phyloP scores from a whole-genome alignment of 2,888 invertebrate genomes.

The Pantelozetes paolii region DNA sequence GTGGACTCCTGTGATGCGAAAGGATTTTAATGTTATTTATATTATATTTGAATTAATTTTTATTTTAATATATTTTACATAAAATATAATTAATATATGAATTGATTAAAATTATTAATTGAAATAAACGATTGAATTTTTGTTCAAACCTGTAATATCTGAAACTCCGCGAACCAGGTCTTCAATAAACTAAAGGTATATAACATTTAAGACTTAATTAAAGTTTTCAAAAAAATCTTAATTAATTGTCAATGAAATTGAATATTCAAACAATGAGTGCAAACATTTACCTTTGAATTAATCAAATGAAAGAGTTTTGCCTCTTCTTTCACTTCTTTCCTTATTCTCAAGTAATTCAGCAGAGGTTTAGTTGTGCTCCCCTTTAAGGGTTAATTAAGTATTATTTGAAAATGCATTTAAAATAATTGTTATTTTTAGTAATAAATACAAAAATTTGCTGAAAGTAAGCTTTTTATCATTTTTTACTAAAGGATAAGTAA shows the following conservation, averaged over 20 bases:
- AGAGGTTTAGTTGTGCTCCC: slow-evolving; percentile 40
- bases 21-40: too few species aligned
- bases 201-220: too few species aligned
- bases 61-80: too few species aligned
- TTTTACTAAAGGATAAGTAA: too few species aligned
- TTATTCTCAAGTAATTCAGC: slow-evolving; percentile 28
- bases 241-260: neutral
- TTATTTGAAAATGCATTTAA: too few species aligned
- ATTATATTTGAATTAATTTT: too few species aligned
- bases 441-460: too few species aligned
- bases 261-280: too few species aligned
- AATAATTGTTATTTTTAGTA: too few species aligned
- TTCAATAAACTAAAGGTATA: slow-evolving; percentile 24
- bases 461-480: too few species aligned
- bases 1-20: slow-evolving; percentile 10
- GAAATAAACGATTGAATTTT: neutral
- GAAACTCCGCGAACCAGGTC: neutral
- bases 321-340: slow-evolving; percentile 32
- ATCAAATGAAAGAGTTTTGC: slow-evolving; percentile 24
- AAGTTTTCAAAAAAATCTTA: neutral
- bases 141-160: neutral
- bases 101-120: neutral
- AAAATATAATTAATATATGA: too few species aligned
- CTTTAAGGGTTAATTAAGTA: too few species aligned
- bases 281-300: slow-evolving; percentile 28